Conservation (phyloP, 2,888 invertebrate genomes). For the Geotrupes spiniger region DNA sequence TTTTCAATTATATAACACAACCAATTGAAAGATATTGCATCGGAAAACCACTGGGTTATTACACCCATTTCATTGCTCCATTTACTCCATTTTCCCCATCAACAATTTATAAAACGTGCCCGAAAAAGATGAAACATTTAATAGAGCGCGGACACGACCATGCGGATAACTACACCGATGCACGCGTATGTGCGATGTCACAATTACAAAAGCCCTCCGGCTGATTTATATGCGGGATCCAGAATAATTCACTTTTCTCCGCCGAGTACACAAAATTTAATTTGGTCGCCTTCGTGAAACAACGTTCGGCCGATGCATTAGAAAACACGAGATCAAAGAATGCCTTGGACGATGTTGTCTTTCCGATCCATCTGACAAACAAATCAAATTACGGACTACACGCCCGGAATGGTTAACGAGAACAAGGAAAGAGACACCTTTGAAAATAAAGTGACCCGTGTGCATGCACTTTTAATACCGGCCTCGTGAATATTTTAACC, state of each 20-base stretch:
- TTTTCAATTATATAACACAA: not conserved
- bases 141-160: no score
- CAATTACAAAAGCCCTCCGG: not conserved
- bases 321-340: conserved; percentile 3
- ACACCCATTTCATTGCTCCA: not conserved
- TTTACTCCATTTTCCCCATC: not conserved
- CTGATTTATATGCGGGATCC: no score
- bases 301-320: not conserved
- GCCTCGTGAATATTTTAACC: conserved; percentile 1
- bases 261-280: conserved; percentile 1
- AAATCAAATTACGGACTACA: conserved; percentile 44
- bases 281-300: conserved; percentile 4
- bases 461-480: conserved; percentile 4
- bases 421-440: not conserved
- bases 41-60: not conserved
- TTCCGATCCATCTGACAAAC: conserved; percentile 46
- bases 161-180: not conserved
- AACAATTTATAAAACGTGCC: not conserved
- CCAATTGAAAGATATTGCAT: not conserved
- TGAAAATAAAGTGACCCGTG: conserved; percentile 5
- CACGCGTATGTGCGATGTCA: not conserved
- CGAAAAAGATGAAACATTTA: not conserved
- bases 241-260: not conserved
- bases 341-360: conserved; percentile 36
- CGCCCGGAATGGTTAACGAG: conserved; percentile 1